These are phyloP conservation scores for Drosophila ironensis DNA, from an alignment of 1,140 invertebrate genomes.

Conservation along the genomic window DNA sequence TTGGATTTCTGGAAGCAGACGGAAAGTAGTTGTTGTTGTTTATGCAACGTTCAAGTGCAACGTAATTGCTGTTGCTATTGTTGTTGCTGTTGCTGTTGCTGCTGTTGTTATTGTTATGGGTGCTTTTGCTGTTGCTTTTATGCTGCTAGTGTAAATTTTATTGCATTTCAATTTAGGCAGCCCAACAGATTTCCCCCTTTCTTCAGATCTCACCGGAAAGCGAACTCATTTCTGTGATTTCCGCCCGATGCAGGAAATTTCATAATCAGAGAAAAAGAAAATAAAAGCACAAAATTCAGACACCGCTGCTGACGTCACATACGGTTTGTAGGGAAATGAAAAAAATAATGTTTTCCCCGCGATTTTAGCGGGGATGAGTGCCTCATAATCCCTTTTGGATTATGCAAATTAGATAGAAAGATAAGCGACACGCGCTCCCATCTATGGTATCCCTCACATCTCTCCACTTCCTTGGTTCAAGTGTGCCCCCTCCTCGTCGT, in stretches of 20 bases:
- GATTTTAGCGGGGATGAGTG: not conserved
- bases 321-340: not conserved
- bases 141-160: conserved; percentile 66
- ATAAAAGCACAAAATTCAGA: not conserved
- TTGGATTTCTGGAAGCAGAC: not conserved
- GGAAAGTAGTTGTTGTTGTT: conserved; percentile 27
- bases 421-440: conserved; percentile 19
- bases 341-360: not conserved
- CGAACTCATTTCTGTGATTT: conserved; percentile 76
- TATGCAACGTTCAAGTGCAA: conserved; percentile 39
- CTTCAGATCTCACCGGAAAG: conserved; percentile 55
- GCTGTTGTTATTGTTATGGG: not conserved
- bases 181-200: conserved; percentile 50
- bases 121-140: conserved; percentile 4
- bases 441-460: not conserved
- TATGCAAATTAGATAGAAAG: conserved; percentile 28
- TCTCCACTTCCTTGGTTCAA: not conserved
- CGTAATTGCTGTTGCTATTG: conserved; percentile 60
- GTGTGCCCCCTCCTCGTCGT: not conserved
- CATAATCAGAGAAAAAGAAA: conserved; percentile 48
- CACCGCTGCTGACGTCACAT: conserved; percentile 32
- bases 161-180: conserved; percentile 76
- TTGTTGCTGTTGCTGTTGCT: conserved; percentile 15
- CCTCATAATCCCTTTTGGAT: conserved; percentile 5
- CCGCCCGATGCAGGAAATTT: conserved; percentile 68